A percentile compares a stretch with the other conserved stretches of the same genome.
Conservation (phyloP, 1,140 invertebrate species). For the Hylyphantes graminicola region DNA sequence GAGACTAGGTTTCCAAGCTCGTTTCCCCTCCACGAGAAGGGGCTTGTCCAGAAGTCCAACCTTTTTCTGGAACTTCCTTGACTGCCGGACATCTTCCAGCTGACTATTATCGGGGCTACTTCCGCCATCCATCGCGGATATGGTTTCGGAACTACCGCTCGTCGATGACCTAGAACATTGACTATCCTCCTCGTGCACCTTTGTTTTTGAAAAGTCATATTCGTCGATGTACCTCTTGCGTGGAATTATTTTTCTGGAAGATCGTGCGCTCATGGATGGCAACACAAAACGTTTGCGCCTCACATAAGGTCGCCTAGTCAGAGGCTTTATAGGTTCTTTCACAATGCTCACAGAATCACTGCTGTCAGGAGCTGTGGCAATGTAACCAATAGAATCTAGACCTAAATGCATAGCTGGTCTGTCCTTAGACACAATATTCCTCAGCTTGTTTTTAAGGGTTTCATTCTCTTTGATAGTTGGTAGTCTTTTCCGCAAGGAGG, state of each 20-base stretch:
- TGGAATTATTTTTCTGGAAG: slow-evolving; percentile 88
- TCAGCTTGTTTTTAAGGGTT: slow-evolving; percentile 4
- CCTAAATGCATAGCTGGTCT: not conserved
- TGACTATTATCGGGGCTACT: slow-evolving; percentile 38
- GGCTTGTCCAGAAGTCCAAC: slow-evolving; percentile 38
- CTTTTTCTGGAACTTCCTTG: slow-evolving; percentile 24
- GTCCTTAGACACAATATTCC: not conserved
- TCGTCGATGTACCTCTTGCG: slow-evolving; percentile 87
- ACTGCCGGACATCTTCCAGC: not conserved
- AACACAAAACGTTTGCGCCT: slow-evolving; percentile 75
- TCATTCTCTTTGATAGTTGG: not conserved
- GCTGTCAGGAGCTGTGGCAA: not conserved
- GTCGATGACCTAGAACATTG: slow-evolving; percentile 35
- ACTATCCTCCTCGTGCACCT: slow-evolving; percentile 60
- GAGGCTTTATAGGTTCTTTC: not conserved
- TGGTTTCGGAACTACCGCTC: slow-evolving; percentile 53
- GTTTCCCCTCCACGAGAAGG: slow-evolving; percentile 65
- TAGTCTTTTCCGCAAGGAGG: slow-evolving; percentile 4
- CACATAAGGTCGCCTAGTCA: slow-evolving; percentile 8
- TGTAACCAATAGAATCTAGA: not conserved
- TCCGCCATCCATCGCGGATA: slow-evolving; percentile 52
- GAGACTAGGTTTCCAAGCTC: slow-evolving; percentile 67
- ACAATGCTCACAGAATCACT: not conserved
- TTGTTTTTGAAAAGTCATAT: slow-evolving; percentile 64
- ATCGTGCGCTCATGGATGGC: slow-evolving; percentile 85